Evolutionary conservation across 1,140 invertebrate species (phyloP), one percentile per base, ranked within the genome.

Genomic region (Cryptotermes secundus): DNA sequence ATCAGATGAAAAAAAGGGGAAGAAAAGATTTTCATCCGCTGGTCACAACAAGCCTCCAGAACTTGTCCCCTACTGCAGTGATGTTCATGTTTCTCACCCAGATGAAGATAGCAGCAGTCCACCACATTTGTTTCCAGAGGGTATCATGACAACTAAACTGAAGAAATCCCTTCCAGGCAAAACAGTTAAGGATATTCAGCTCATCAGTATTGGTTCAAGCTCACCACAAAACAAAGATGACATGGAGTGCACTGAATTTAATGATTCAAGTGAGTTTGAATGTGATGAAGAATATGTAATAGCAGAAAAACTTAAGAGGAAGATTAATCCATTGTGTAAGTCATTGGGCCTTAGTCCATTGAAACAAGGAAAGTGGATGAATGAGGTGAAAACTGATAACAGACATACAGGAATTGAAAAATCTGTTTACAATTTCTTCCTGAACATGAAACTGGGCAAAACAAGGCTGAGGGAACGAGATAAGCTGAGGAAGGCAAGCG

Each of bases 121-220:
- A 53, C 81, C 81, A 22, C 42, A n/a, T 53, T 82, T 82, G 26
- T 24, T 82, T 45, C 81, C 81, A 38, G 81, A 83, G 36, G 65
- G 31, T 31, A 83, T 42, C 19, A 59, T 82, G n/a, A 82, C 35
- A 22, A 80, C 26, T 14, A 79, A 83, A 80, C 42, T 42, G 34
- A 83, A 42, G n/a, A 79, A 31, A 26, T 31, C 38, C 16, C n/a
- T 34, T 79, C 38, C 31, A 9, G 16, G 26, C 2, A 59, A 82
- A 31, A 34, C 24, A 26, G 34, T n/a, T 81, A 7, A 38, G 34
- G 45, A 49, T 49, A 49, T 49, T 49, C 19, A 22, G 14, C 14
- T 49, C 45, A 22, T 49, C 16, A 19, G 16, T 49, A 38, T 34
- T 31, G n/a, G 24, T 24, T 49, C 34, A 38, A 31, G 38, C 31